Base-by-base conservation (phyloP, 2,797 vertebrate genomes). In the Xenopus petersii region DNA sequence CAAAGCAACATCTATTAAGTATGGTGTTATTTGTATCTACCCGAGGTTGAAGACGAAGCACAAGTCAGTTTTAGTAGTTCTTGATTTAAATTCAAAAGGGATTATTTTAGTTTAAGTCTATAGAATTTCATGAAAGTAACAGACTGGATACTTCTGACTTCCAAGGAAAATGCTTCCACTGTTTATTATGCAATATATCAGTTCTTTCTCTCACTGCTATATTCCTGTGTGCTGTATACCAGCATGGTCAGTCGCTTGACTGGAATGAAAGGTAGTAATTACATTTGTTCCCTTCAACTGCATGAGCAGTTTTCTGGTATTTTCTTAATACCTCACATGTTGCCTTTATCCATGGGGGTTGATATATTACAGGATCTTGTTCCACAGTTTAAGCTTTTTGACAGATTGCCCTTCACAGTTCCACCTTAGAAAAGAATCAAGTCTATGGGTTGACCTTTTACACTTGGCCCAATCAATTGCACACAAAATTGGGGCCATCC, bases 331-430 rank as follows among this genome's bases (percentile, higher is more conserved):
- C 64, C 70, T 67, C 75, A 72, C 75, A 77, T 72, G 70, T 72
- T 77, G 70, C 70, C 59, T 77, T 71, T 67, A 67, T 77, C 63
- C 75, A 77, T 77, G 49, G 75, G 75, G 75, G 75, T 77, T 77
- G 70, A 77, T 67, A 48, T 77, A 67, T 67, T 72, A 67, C 75
- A 77, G 70, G 75, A 77, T 77, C 64, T 66, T 77, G 63, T 77
- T 67, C 75, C 64, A 60, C 75, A 72, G 64, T 72, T 67, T 77
- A 77, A 72, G 64, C 70, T 67, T 77, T 64, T 68, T 77, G 75
- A 77, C 70, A 77, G 75, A 77, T 77, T 72, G 62, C 70, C 58
- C 58, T 72, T 77, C 70, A 67, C 51, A 12, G 30, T 51, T 67
- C 48, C 47, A 64, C 47, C 47, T 56, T 48, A 58, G 36, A 33